phyloP scores from a whole-genome alignment of 2,888 invertebrate species.

The Pantelozetes paolii region DNA sequence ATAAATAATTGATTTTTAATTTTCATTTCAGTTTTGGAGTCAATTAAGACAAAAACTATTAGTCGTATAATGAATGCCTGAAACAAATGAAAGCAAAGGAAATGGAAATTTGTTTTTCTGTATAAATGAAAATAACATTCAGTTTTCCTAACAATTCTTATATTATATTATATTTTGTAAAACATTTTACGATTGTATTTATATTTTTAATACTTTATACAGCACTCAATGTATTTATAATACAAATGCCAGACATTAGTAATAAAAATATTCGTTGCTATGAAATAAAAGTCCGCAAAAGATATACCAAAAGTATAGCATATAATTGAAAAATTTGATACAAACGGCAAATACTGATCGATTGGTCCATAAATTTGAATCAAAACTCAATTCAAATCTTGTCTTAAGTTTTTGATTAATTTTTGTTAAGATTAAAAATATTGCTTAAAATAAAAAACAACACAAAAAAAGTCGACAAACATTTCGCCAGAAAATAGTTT shows the following conservation, averaged over 20 bases:
- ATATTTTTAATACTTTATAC: too few species aligned
- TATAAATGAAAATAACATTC: too few species aligned
- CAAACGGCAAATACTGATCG: not conserved
- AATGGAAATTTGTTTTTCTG: too few species aligned
- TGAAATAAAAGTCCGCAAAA: not conserved
- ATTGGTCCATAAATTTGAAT: not conserved
- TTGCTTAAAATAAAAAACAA: not conserved
- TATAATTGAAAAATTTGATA: slow-evolving; percentile 5
- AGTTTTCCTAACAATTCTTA: too few species aligned
- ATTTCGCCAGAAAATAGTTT: not conserved
- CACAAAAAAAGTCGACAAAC: not conserved
- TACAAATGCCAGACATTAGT: not conserved
- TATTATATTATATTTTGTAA: too few species aligned
- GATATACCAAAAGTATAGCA: not conserved
- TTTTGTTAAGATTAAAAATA: not conserved
- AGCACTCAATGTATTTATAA: slow-evolving; percentile 1
- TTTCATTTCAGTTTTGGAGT: too few species aligned
- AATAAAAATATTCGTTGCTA: slow-evolving; percentile 2
- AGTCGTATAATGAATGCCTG: too few species aligned
- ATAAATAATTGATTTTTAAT: too few species aligned
- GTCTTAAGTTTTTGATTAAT: slow-evolving; percentile 1
- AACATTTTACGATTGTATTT: too few species aligned
- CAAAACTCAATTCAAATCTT: not conserved
- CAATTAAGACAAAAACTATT: too few species aligned
- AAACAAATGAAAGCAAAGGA: too few species aligned